A percentile compares a stretch with the other conserved stretches of the same genome.
Conservation (phyloP, 2,113 vertebrate genomes). For the Spea bombifrons region DNA sequence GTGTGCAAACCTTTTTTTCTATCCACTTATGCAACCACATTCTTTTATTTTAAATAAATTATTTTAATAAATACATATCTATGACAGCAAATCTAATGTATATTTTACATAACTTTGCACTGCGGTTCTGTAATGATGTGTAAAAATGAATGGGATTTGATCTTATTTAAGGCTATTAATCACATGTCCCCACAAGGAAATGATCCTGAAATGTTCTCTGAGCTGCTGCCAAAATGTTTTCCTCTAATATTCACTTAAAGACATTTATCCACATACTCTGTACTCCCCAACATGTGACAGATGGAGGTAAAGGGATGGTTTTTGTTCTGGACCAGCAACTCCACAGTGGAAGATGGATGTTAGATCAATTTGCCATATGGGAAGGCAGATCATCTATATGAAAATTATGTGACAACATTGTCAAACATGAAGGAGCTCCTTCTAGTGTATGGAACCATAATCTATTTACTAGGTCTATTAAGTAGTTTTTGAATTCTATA, state of each 20-base stretch:
- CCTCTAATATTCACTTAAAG: not conserved
- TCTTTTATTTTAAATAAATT: too few relatives aligned
- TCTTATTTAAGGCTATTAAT: slow-evolving; percentile 5
- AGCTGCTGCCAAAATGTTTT: slow-evolving; percentile 15
- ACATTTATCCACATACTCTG: slow-evolving; percentile 17
- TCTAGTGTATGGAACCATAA: too few relatives aligned
- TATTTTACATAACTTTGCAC: too few relatives aligned
- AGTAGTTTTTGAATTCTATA: too few relatives aligned
- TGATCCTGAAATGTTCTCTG: slow-evolving; percentile 18
- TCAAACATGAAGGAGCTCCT: too few relatives aligned
- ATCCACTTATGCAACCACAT: too few relatives aligned
- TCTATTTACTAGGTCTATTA: too few relatives aligned
- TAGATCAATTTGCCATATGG: slow-evolving; percentile 24
- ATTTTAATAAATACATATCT: too few relatives aligned
- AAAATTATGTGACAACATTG: slow-evolving; percentile 8
- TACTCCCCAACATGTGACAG: slow-evolving; percentile 18
- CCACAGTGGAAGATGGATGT: slow-evolving; percentile 18
- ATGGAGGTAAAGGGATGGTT: slow-evolving; percentile 15
- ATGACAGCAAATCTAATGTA: too few relatives aligned
- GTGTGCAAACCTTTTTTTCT: too few relatives aligned
- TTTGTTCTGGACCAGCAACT: slow-evolving; percentile 24
- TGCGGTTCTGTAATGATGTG: too few relatives aligned
- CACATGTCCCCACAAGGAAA: slow-evolving; percentile 1
- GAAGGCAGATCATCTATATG: slow-evolving; percentile 18
- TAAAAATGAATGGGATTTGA: not conserved